These are phyloP conservation scores for Drosophila bipectinata DNA, from an alignment of 1,140 invertebrate species.

Conservation along the genomic window DNA sequence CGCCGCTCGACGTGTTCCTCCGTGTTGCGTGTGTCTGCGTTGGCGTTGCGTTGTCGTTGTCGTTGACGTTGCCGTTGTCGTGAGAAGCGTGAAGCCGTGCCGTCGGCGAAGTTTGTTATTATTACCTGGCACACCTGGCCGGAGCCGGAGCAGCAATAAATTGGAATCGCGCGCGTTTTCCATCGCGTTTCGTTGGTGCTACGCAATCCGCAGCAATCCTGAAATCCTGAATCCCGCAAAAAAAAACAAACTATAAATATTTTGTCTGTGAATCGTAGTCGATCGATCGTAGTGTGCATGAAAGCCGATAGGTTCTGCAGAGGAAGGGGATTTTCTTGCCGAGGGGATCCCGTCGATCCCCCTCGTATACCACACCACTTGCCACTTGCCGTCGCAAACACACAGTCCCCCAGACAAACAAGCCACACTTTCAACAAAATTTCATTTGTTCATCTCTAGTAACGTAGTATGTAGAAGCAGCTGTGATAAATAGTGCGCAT, in stretches of 20 bases:
- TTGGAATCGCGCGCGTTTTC: slow-evolving; percentile 40
- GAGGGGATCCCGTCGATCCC: slow-evolving; percentile 51
- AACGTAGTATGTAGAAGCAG: slow-evolving; percentile 81
- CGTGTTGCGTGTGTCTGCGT: slow-evolving; percentile 51
- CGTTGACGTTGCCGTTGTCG: slow-evolving; percentile 43
- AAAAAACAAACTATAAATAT: slow-evolving; percentile 11
- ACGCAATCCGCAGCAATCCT: neutral
- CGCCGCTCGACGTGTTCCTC: slow-evolving; percentile 83
- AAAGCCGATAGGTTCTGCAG: neutral
- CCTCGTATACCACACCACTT: slow-evolving; percentile 10
- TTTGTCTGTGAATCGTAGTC: slow-evolving; percentile 2
- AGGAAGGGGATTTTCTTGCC: slow-evolving; percentile 35
- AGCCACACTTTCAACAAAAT: slow-evolving; percentile 22
- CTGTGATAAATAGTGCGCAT: slow-evolving; percentile 83
- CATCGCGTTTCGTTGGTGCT: slow-evolving; percentile 15
- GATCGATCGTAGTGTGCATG: neutral
- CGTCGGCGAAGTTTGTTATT: slow-evolving; percentile 67
- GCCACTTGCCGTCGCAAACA: slow-evolving; percentile 44
- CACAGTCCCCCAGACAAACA: slow-evolving; percentile 4
- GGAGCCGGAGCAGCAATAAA: slow-evolving; percentile 14
- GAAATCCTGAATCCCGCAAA: neutral
- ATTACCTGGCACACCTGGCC: slow-evolving; percentile 22
- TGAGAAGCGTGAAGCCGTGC: slow-evolving; percentile 32
- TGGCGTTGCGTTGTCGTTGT: slow-evolving; percentile 34
- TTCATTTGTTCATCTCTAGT: slow-evolving; percentile 55